A percentile compares a stretch with the other conserved stretches of the same genome.
Evolutionary conservation across 30 jellyfish, hydroid and myxozoan species (phyloP).

Genomic region (Catostylus mosaicus): DNA sequence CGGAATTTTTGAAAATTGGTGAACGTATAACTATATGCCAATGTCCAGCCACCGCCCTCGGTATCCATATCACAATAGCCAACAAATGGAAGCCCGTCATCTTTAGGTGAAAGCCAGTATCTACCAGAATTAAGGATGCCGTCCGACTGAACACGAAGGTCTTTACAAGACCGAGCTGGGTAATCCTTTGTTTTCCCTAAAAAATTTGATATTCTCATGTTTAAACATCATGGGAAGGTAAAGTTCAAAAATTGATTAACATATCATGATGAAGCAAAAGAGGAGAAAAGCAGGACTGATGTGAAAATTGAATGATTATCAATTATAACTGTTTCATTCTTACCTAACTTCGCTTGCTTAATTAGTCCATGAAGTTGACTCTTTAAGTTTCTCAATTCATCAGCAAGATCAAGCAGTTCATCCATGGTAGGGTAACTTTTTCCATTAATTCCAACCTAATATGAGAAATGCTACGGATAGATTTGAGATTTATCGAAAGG

Average conservation of each 20-base stretch:
- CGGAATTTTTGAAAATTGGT: constrained; percentile 68
- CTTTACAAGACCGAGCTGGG: constrained; percentile 85
- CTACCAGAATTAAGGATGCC: constrained; percentile 86
- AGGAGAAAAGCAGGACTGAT: too few relatives aligned
- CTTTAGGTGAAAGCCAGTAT: constrained; percentile 86
- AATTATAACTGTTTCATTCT: background rate
- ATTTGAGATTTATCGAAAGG: too few relatives aligned
- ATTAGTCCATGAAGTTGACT: constrained; percentile 50
- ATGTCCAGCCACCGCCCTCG: constrained; percentile 91
- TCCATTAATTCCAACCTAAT: constrained; percentile 79
- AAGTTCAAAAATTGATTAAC: background rate
- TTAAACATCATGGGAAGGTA: background rate
- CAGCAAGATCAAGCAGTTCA: constrained; percentile 74
- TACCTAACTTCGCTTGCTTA: constrained; percentile 75
- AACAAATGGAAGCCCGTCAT: constrained; percentile 75
- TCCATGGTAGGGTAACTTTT: constrained; percentile 77
- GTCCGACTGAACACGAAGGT: constrained; percentile 47
- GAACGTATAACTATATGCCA: constrained; percentile 79
- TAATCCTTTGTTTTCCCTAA: constrained; percentile 80
- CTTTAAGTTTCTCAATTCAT: constrained; percentile 65
- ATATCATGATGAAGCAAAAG: background rate
- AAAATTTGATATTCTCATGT: background rate
- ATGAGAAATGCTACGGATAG: background rate
- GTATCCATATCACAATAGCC: constrained; percentile 95
- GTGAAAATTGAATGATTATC: background rate